Base-by-base conservation (phyloP, 2,113 vertebrate species). In the Aspiorhynchus laticeps region DNA sequence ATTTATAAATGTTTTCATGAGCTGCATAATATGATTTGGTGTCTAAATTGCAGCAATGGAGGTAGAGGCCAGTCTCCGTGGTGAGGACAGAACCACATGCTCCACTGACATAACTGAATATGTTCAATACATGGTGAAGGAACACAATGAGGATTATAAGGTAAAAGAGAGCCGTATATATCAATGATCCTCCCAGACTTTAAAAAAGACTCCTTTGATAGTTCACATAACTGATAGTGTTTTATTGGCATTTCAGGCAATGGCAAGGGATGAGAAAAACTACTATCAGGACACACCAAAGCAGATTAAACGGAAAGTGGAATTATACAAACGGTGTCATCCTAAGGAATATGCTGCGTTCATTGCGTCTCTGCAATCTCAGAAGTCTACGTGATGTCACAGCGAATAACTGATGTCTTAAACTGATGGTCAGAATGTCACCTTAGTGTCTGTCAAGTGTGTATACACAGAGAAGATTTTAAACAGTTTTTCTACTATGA, bases 271-370 rank as follows among this genome's bases (percentile, higher is more conserved):
- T 14, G 98, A 99, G 93, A 98, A 98, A 94, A 99, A 99, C 91
- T 99, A 98, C 89, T 99, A 99, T 90, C 98, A 99, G 94, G 98
- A 99, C 89, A 99, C 98, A 0, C 98, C 98, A 4, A 97, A 98
- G 83, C 98, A 99, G 94, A 99, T 99, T 90, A 96, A 93, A 90
- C 97, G 95, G 83, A 99, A 99, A 84, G 95, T 99, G 80, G 92
- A 95, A 0, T 94, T 97, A 59, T 99, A 98, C 88, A 97, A 96
- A 79, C 95, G 96, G 4, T 97, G 96, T 89, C 97, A 99, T 89
- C 91, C 95, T 0, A 86, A 92, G 3, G 95, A 97, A 7, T 97
- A 96, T 89, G 88, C 94, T n/a, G 83, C 90, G 19, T 98, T 99
- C 69, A 1, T 94, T 3, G 85, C 86, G 1, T 96, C 96, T 0